phyloP scores from a whole-genome alignment of 2,113 vertebrate genomes.

The Madoqua kirkii region DNA sequence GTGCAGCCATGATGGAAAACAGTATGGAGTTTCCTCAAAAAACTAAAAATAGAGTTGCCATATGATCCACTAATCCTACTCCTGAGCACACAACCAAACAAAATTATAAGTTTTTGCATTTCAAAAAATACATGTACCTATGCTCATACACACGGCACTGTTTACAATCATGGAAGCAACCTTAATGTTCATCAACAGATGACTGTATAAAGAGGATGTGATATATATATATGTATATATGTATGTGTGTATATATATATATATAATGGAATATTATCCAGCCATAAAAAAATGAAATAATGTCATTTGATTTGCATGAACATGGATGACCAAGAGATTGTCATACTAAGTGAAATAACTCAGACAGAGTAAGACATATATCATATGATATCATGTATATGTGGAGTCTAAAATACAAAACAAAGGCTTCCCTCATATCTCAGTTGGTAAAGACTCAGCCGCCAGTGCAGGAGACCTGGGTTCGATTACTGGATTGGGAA shows the following conservation, averaged over 20 bases:
- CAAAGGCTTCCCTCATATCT: not conserved
- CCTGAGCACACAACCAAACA: not conserved
- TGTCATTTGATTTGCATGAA: not conserved
- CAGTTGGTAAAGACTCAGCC: not conserved
- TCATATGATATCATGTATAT: not conserved
- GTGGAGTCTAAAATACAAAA: not conserved
- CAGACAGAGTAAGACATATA: not conserved
- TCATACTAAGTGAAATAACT: not conserved
- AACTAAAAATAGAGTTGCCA: not conserved
- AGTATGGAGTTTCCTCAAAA: not conserved
- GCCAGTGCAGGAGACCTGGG: accelerated
- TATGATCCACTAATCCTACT: not conserved
- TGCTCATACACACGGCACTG: not conserved
- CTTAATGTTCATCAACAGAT: not conserved
- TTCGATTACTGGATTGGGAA: not conserved
- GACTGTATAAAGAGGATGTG: not conserved
- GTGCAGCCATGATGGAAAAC: not conserved
- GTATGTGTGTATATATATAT: not conserved
- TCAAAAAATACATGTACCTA: not conserved
- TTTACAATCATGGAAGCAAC: not conserved
- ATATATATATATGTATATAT: not conserved
- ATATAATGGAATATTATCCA: not conserved
- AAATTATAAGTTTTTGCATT: not conserved
- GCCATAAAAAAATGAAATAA: not conserved
- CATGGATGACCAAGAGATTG: not conserved